Conservation (phyloP, 1,140 invertebrate species). For the Aphis craccivora region DNA sequence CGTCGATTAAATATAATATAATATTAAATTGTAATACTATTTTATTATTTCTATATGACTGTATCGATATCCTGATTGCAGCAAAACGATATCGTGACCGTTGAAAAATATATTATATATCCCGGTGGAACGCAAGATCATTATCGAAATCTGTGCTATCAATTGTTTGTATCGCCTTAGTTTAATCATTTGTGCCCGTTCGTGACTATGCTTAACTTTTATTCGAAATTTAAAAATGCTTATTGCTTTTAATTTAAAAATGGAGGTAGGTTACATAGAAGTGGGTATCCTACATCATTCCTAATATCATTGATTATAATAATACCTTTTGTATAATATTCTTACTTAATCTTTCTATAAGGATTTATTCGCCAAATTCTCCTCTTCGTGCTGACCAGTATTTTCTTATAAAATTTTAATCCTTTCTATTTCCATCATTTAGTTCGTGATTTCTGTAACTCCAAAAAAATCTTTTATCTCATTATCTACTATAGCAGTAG, state of each 20-base stretch:
- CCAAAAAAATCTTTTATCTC: not conserved
- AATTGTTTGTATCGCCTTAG: not conserved
- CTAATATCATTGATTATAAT: not conserved
- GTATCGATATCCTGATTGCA: not conserved
- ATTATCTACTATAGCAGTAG: not conserved
- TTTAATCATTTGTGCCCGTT: slow-evolving; percentile 6
- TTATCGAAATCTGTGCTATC: slow-evolving; percentile 22
- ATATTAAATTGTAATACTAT: not conserved
- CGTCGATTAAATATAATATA: not conserved
- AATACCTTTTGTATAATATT: not conserved
- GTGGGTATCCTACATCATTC: too few species aligned
- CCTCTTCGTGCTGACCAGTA: not conserved
- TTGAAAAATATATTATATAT: slow-evolving; percentile 10
- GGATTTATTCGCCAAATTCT: not conserved
- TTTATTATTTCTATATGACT: not conserved
- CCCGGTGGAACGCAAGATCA: not conserved
- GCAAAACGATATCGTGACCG: slow-evolving; percentile 30
- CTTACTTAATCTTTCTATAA: not conserved
- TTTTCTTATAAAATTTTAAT: not conserved
- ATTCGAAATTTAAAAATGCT: not conserved
- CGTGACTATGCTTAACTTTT: not conserved
- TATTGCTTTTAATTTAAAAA: not conserved
- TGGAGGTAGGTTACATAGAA: not conserved
- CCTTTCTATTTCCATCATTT: not conserved
- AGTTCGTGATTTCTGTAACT: not conserved